A percentile compares a stretch with the other conserved stretches of the same genome.
phyloP scores from a whole-genome alignment of 2,113 vertebrate genomes.

The Calyptomena viridis region DNA sequence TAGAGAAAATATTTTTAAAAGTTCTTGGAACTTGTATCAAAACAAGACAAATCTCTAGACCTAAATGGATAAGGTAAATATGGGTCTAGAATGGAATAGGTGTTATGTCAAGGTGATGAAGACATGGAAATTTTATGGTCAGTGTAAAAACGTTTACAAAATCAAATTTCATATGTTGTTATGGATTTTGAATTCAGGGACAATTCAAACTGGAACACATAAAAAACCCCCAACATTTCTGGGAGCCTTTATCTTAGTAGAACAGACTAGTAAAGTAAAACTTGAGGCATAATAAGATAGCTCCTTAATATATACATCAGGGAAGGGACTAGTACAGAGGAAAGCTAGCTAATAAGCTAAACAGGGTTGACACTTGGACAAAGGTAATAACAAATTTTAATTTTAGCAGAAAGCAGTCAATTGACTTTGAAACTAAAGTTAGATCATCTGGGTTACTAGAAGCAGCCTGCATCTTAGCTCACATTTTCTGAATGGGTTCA shows the following conservation, averaged over 20 bases:
- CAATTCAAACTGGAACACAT: neutral
- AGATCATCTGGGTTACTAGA: neutral
- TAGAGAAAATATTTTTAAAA: neutral
- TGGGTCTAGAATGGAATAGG: neutral
- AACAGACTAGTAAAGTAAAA: neutral
- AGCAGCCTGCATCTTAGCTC: neutral
- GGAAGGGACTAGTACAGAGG: neutral
- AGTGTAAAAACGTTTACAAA: neutral
- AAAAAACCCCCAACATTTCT: neutral
- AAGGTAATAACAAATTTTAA: neutral
- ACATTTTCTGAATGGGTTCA: neutral
- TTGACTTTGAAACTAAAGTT: neutral
- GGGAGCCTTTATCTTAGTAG: neutral
- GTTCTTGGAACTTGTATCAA: neutral
- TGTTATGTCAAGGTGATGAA: neutral
- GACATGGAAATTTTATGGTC: neutral
- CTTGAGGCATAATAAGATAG: neutral
- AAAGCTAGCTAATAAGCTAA: neutral
- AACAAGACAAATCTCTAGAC: neutral
- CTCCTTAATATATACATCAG: neutral
- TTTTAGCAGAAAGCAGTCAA: neutral
- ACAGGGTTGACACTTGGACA: neutral
- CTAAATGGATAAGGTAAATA: neutral
- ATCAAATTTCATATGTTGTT: neutral
- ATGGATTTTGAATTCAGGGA: neutral